A percentile compares a stretch with the other conserved stretches of the same genome.
These are phyloP conservation scores for Jaculus jaculus DNA, from an alignment of 2,113 vertebrate genomes.

Conservation along the genomic window DNA sequence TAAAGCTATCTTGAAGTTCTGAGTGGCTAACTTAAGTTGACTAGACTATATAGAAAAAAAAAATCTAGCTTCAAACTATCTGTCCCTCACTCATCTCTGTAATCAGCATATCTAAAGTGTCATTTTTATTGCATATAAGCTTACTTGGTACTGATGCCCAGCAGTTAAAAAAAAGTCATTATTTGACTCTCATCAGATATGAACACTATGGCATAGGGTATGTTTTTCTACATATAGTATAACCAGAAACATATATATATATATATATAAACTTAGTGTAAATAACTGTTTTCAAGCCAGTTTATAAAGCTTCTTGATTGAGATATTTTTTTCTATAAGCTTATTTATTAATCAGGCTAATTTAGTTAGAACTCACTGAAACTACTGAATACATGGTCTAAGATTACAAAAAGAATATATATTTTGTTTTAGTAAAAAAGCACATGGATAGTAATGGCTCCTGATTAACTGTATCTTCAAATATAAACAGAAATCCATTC, in stretches of 20 bases:
- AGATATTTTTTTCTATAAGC: not conserved
- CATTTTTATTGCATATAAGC: not conserved
- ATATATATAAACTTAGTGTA: not conserved
- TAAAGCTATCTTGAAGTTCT: conserved; percentile 37
- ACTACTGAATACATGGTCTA: not conserved
- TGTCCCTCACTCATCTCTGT: not conserved
- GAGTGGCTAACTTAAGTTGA: not conserved
- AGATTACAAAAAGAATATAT: too few species aligned
- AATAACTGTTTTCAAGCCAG: not conserved
- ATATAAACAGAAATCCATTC: not conserved
- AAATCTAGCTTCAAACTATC: not conserved
- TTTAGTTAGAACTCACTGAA: not conserved
- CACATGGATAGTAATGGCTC: not conserved
- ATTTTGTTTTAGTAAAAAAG: not conserved
- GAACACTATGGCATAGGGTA: not conserved
- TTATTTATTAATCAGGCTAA: not conserved
- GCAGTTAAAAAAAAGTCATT: not conserved
- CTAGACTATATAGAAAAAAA: not conserved
- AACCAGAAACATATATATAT: not conserved
- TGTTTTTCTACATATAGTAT: not conserved
- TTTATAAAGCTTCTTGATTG: not conserved
- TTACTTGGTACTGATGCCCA: not conserved
- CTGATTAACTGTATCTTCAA: not conserved
- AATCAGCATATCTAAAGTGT: not conserved
- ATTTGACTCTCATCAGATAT: conserved; percentile 7